These are phyloP conservation scores for Gnatocerus cornutus DNA, from an alignment of 2,888 invertebrate species.

Conservation along the genomic window DNA sequence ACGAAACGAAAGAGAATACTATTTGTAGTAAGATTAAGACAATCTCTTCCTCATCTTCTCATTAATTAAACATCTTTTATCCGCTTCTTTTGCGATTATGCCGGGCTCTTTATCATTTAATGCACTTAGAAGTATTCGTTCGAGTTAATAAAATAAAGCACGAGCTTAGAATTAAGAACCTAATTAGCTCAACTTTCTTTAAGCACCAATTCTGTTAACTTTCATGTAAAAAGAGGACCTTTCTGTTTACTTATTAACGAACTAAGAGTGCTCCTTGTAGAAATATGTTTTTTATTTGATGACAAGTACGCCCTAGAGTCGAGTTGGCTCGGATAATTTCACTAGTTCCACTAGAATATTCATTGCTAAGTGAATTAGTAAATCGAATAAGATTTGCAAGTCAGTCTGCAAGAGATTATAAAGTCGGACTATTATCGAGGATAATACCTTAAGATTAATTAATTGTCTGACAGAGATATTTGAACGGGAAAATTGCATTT, in stretches of 20 bases:
- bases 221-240: too few species aligned
- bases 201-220: too few species aligned
- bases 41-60: neutral
- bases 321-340: neutral
- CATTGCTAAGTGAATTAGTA: constrained; percentile 10
- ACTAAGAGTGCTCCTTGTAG: too few species aligned
- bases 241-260: too few species aligned
- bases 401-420: neutral
- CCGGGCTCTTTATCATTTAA: neutral
- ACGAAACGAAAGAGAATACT: constrained; percentile 4
- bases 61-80: constrained; percentile 4
- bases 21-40: neutral
- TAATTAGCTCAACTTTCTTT: neutral
- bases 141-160: constrained; percentile 1
- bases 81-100: neutral
- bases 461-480: constrained; percentile 3
- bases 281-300: too few species aligned
- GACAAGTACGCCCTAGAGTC: neutral
- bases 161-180: neutral
- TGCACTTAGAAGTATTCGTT: neutral
- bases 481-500: too few species aligned
- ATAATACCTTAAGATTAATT: neutral
- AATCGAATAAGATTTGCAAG: constrained; percentile 16
- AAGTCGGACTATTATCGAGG: constrained; percentile 8
- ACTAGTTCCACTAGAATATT: constrained; percentile 9